phyloP scores from a whole-genome alignment of 2,797 vertebrate species.

The Sebastes dallii region DNA sequence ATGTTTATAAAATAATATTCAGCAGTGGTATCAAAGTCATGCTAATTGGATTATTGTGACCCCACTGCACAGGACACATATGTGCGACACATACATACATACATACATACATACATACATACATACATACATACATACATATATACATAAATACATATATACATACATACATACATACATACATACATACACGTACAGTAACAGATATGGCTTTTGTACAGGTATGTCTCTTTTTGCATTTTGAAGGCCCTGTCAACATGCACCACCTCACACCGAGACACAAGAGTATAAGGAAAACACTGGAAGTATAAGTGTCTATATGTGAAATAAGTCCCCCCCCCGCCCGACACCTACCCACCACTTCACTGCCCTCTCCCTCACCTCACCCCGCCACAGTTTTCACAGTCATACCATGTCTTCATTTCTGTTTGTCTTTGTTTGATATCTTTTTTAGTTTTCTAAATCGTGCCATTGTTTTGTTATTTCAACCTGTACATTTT shows the following conservation, averaged over 20 bases:
- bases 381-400: constrained; percentile 71
- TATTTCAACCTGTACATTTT: not conserved
- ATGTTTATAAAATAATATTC: not conserved
- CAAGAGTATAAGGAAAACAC: constrained; percentile 87
- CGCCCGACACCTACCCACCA: constrained; percentile 73
- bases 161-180: too few species aligned
- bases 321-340: constrained; percentile 86
- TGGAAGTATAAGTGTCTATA: constrained; percentile 94
- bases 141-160: too few species aligned
- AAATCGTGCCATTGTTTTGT: constrained; percentile 45
- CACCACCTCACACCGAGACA: constrained; percentile 70
- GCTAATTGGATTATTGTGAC: not conserved
- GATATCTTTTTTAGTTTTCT: constrained; percentile 65
- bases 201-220: constrained; percentile 37
- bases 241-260: constrained; percentile 69
- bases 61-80: not conserved
- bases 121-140: too few species aligned
- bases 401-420: constrained; percentile 78
- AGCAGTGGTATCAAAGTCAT: constrained; percentile 25
- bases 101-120: not conserved
- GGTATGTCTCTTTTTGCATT: constrained; percentile 23
- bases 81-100: constrained; percentile 6
- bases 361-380: not conserved
- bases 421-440: constrained; percentile 76
- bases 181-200: not conserved